Base-by-base conservation (phyloP, 2,797 vertebrate genomes). In the Schizothorax lantsangensis region DNA sequence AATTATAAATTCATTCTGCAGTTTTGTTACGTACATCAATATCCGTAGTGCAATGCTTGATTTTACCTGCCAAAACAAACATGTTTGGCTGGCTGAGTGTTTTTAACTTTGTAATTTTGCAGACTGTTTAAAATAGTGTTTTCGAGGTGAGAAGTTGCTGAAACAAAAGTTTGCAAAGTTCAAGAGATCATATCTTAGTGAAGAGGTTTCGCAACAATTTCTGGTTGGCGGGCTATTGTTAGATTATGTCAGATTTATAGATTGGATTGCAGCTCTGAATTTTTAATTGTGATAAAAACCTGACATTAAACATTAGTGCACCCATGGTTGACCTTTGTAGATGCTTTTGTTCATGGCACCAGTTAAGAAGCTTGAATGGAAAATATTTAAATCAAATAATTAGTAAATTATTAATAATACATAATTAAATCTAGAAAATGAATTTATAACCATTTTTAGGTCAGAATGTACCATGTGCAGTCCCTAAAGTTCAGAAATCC, bases 381-480 rank as follows among this genome's bases (percentile, higher is more conserved):
- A 26, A 54, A 54, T 23, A 23, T 77, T 21, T 45, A 1, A 72
- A 72, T 11, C 23, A 72, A 23, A 71, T 21, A 2, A 69, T 30
- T 10, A 9, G 3, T 59, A 59, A 30, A 15, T 14, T 30, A 64
- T 33, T 4, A 30, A 40, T 23, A 26, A 33, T 52, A 1, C 17
- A 36, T 54, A 14, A 23, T 7, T 78, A 36, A 54, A 23, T 52
- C 5, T 4, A 57, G 1, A 57, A 57, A 17, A 8, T 17, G 0
- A 6, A 33, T 74, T 19, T 33, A 15, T 45, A 0, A 36, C 38
- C 38, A 69, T 38, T 71, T 45, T 79, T 49, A 85, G 84, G 66
- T 79, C 75, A 71, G 19, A 85, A 79, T 26, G 19, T 69, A n/a
- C 26, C 66, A 36, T 71, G 75, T 71, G n/a, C 23, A 30, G 33